Evolutionary conservation across 2,888 invertebrate species (phyloP).

Genomic region (Drosophila birchii): DNA sequence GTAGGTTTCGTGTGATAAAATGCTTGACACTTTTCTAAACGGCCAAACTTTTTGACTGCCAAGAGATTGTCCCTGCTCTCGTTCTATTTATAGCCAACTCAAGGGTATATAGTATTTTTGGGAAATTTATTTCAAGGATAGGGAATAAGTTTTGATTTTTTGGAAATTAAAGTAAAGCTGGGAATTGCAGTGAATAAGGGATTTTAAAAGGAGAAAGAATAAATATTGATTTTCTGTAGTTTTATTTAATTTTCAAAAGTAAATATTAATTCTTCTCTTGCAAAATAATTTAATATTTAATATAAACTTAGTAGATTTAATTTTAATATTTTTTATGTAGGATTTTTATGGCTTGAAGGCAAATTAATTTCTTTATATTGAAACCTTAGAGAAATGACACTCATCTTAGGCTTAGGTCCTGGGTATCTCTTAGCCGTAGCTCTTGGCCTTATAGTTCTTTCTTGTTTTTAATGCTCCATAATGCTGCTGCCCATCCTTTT

Average conservation of each 20-base stretch:
- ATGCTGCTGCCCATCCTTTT: constrained; percentile 45
- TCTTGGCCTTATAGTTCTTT: background rate
- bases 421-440: constrained; percentile 1
- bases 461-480: constrained; percentile 71
- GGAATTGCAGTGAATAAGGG: background rate
- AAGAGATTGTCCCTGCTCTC: constrained; percentile 57
- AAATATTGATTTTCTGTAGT: background rate
- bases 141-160: background rate
- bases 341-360: too few species aligned
- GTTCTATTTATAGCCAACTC: constrained; percentile 5
- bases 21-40: constrained; percentile 80
- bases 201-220: too few species aligned
- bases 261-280: background rate
- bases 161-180: background rate
- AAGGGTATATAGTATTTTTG: constrained; percentile 4
- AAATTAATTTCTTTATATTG: too few species aligned
- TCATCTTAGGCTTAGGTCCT: background rate
- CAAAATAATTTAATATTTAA: background rate
- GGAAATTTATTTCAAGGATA: constrained; percentile 6
- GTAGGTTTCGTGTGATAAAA: constrained; percentile 72
- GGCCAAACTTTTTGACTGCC: constrained; percentile 75
- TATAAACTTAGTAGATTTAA: background rate
- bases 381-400: too few species aligned
- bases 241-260: background rate
- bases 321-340: background rate